phyloP scores from a whole-genome alignment of 2,113 vertebrate species.

The Euleptes europaea region DNA sequence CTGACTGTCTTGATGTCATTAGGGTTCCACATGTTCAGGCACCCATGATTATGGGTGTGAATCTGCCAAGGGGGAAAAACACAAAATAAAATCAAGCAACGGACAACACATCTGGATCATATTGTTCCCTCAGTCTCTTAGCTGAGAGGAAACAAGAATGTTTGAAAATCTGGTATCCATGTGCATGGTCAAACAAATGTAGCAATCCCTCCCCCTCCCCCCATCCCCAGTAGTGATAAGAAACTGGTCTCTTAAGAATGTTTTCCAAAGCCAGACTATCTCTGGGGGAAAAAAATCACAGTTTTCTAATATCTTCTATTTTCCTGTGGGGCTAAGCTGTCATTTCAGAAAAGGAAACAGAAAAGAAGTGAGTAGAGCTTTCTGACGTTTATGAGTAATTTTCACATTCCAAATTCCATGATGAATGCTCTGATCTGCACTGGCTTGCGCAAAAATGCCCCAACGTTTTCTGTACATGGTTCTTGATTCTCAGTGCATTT shows the following conservation, averaged over 20 bases:
- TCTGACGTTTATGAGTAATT: neutral
- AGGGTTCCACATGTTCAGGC: slow-evolving; percentile 32
- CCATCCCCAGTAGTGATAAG: slow-evolving; percentile 24
- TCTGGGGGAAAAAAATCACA: slow-evolving; percentile 9
- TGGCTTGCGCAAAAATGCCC: too few species aligned
- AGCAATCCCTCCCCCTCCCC: slow-evolving; percentile 20
- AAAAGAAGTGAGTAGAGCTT: neutral
- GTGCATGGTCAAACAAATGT: slow-evolving; percentile 37
- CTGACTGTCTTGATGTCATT: slow-evolving; percentile 26
- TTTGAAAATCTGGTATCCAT: slow-evolving; percentile 47
- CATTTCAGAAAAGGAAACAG: neutral
- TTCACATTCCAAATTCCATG: too few species aligned
- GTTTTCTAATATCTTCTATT: neutral
- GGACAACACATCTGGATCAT: slow-evolving; percentile 57
- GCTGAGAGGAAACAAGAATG: slow-evolving; percentile 35
- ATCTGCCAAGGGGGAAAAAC: slow-evolving; percentile 50
- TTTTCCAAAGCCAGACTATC: neutral
- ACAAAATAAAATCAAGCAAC: slow-evolving; percentile 21
- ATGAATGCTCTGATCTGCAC: too few species aligned
- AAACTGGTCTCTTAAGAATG: slow-evolving; percentile 20
- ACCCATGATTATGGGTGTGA: slow-evolving; percentile 30
- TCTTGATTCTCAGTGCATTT: too few species aligned
- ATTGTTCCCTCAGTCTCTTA: slow-evolving; percentile 28
- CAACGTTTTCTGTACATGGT: too few species aligned
- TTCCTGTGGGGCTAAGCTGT: neutral